Percentiles rank a stretch among this genome's conserved stretches.
Evolutionary conservation across 2,888 invertebrate species (phyloP).

Genomic region (Phlogophora meticulosa): DNA sequence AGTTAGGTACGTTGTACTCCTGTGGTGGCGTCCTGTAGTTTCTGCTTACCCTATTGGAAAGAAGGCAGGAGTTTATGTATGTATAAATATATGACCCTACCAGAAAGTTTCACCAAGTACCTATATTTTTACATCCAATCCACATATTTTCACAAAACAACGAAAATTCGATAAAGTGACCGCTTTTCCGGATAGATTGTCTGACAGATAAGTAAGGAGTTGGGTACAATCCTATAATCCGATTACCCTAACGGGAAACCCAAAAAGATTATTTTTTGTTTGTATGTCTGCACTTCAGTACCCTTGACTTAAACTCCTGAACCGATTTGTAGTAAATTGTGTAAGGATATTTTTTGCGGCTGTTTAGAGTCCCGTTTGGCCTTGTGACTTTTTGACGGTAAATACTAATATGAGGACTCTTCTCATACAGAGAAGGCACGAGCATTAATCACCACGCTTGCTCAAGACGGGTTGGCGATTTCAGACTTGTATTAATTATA

Average conservation of each 20-base stretch:
- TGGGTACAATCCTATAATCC: constrained; percentile 44
- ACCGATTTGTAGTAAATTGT: constrained; percentile 13
- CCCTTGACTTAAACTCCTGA: constrained; percentile 27
- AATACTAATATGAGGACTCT: too few species aligned
- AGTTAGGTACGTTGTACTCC: too few species aligned
- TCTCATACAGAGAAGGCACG: too few species aligned
- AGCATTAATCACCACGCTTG: too few species aligned
- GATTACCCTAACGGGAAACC: constrained; percentile 46
- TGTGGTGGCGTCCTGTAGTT: too few species aligned
- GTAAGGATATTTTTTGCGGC: background rate
- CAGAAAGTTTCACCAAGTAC: too few species aligned
- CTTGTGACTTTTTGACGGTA: background rate
- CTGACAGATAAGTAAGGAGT: constrained; percentile 6
- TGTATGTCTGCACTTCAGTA: constrained; percentile 16
- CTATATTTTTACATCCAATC: background rate
- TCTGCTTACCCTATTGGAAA: too few species aligned
- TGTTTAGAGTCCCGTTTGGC: background rate
- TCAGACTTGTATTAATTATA: too few species aligned
- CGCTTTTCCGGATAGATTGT: constrained; percentile 7
- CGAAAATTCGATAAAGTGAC: constrained; percentile 3
- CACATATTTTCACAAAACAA: background rate
- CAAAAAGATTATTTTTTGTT: constrained; percentile 49
- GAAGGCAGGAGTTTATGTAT: too few species aligned
- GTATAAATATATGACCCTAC: too few species aligned
- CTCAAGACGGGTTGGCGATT: too few species aligned